Base-by-base conservation (phyloP, 2,888 invertebrate species). In the Eretmocerus hayati region DNA sequence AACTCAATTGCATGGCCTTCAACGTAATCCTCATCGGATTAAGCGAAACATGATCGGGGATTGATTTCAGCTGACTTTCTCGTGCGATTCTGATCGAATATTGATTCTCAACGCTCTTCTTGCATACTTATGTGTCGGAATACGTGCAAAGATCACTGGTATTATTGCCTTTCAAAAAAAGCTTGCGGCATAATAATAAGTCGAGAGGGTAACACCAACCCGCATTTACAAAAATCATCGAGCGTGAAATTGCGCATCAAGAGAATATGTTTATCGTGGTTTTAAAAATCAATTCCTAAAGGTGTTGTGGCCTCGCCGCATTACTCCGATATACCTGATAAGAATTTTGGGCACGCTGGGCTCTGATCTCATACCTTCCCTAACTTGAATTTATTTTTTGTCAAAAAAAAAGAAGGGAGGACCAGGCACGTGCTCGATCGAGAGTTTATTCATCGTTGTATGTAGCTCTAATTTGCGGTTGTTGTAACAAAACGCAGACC, bases 381-480 rank as follows among this genome's bases (percentile, higher is more conserved):
- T n/a, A n/a, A n/a, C n/a, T n/a, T n/a, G n/a, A n/a, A n/a, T n/a
- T n/a, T n/a, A n/a, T n/a, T n/a, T n/a, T n/a, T n/a, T n/a, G n/a
- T n/a, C n/a, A n/a, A n/a, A n/a, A n/a, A n/a, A n/a, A n/a, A n/a
- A n/a, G n/a, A n/a, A n/a, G n/a, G n/a, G n/a, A n/a, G n/a, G n/a
- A n/a, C n/a, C n/a, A n/a, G n/a, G 21, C 2, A 37, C 11, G 19
- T n/a, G 22, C 30, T 40, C 18, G 20, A 41, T 31, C 33, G 35
- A 18, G 22, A 15, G 23, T 22, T 32, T 32, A 21, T 21, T 36
- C 36, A 9, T 30, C 15, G 20, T 11, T 9, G 31, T 11, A 15
- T 19, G 22, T 21, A 20, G 11, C 32, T 54, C 52, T 54, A 55
- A 62, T 61, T 60, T 60, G 56, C 53, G 53, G 50, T 54, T 54